A percentile compares a stretch with the other conserved stretches of the same genome.
phyloP scores from a whole-genome alignment of 1,140 invertebrate species.

The Drosophila murphyi region DNA sequence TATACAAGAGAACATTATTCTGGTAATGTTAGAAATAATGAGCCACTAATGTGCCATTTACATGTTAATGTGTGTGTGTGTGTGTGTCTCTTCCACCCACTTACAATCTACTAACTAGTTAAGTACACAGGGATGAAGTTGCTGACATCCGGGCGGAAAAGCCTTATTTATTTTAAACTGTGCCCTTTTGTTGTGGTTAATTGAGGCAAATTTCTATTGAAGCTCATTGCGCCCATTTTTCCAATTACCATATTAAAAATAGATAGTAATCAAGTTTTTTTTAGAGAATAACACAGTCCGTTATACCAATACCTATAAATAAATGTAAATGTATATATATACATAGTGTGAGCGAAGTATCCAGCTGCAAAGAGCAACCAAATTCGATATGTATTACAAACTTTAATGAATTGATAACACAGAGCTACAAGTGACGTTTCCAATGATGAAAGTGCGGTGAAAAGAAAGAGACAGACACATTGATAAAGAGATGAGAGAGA shows the following conservation, averaged over 20 bases:
- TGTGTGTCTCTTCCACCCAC: neutral
- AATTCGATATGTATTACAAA: slow-evolving; percentile 47
- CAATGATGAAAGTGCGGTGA: slow-evolving; percentile 19
- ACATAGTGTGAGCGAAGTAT: neutral
- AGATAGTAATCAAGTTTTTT: slow-evolving; percentile 41
- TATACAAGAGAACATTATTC: slow-evolving; percentile 17
- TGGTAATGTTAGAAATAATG: slow-evolving; percentile 54
- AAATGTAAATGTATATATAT: neutral
- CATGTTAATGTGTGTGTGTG: slow-evolving; percentile 34
- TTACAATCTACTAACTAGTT: neutral
- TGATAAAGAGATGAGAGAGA: slow-evolving; percentile 1
- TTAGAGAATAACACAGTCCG: slow-evolving; percentile 1
- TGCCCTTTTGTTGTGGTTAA: slow-evolving; percentile 47
- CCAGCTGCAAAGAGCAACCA: slow-evolving; percentile 35
- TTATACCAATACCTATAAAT: slow-evolving; percentile 12
- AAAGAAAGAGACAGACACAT: slow-evolving; percentile 10
- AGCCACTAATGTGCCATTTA: slow-evolving; percentile 74
- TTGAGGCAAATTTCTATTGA: slow-evolving; percentile 37
- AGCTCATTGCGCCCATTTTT: slow-evolving; percentile 30
- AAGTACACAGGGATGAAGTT: slow-evolving; percentile 10
- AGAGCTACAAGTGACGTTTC: slow-evolving; percentile 12
- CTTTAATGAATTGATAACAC: slow-evolving; percentile 1
- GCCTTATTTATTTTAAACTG: slow-evolving; percentile 22
- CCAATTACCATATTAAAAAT: slow-evolving; percentile 56
- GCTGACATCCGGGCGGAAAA: neutral